phyloP scores from a whole-genome alignment of 2,888 invertebrate species.

The Notodonta dromedarius region DNA sequence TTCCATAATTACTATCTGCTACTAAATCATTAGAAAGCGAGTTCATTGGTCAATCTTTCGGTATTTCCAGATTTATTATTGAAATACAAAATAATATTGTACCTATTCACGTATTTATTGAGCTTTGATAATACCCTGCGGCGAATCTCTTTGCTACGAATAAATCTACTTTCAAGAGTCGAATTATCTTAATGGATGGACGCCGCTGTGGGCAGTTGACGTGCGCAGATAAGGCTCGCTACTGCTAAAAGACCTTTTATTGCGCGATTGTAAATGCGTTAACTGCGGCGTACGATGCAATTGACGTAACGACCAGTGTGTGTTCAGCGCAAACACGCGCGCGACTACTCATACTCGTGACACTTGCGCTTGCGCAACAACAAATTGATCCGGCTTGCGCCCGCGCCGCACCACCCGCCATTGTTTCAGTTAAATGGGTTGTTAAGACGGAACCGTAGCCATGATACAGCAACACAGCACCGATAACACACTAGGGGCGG shows the following conservation, averaged over 20 bases:
- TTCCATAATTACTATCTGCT: background rate
- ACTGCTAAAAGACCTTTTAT: constrained; percentile 36
- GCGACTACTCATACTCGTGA: constrained; percentile 14
- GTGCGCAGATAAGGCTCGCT: constrained; percentile 20
- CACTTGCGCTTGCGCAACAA: constrained; percentile 29
- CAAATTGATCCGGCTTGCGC: constrained; percentile 35
- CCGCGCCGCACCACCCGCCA: constrained; percentile 34
- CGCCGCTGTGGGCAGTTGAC: constrained; percentile 26
- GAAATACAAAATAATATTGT: background rate
- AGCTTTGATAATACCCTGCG: background rate
- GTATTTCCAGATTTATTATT: background rate
- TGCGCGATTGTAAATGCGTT: constrained; percentile 33
- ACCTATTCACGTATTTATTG: background rate
- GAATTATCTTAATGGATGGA: constrained; percentile 31
- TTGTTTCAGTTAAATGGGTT: constrained; percentile 53
- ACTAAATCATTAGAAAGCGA: background rate
- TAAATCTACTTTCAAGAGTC: constrained; percentile 21
- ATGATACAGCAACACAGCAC: constrained; percentile 56
- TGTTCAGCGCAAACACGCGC: constrained; percentile 25
- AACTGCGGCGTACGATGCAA: constrained; percentile 39
- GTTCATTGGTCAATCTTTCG: background rate
- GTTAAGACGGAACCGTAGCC: constrained; percentile 46
- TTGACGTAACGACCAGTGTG: constrained; percentile 38
- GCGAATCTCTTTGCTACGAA: constrained; percentile 11
- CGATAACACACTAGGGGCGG: constrained; percentile 56